Evolutionary conservation across 2,888 invertebrate species (phyloP), one percentile per base, ranked within the genome.

Genomic region (Noctua janthina): DNA sequence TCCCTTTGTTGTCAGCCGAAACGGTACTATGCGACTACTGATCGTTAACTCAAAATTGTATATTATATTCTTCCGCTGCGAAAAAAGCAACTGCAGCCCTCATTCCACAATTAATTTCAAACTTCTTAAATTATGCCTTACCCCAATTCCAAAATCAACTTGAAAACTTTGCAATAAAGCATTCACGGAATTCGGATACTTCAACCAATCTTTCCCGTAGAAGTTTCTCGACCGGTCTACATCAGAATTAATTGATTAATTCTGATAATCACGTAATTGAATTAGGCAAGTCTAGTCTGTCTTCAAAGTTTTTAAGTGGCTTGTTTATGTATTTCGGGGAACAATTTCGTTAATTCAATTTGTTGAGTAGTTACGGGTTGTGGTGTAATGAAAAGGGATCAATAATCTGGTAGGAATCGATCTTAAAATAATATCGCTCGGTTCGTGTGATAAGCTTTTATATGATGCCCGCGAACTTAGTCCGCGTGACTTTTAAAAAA

Each of bases 231-330:
- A 82, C 54, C 56, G 70, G 35, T 84, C 64, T 70, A 77, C 78
- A 66, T 66, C 66, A 66, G 35, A 66, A 66, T 80, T 77, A 85
- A 84, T 87, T 80, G 74, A 88, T 87, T 81, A 86, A 86, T 79
- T 74, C 76, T 76, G 69, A 83, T 84, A 85, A 89, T 82, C 84
- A 68, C 29, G 49, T 89, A 84, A 89, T 86, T 76, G 59, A 83
- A 86, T 87, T 82, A 85, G 29, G 35, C 8, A 70, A 82, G 78
- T 79, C 77, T 88, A 76, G 80, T 51, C 79, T 69, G 51, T 68
- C 66, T 85, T 59, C 72, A 11, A 86, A 87, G 76, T 89, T 88
- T 67, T 70, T 56, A 79, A 89, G 84, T 79, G 84, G 62, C 79
- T 87, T 87, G 84, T 89, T 89, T 81, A 86, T 83, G 17, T 70